Base-by-base conservation (phyloP, 2,888 invertebrate genomes). In the Anaspis maculata region DNA sequence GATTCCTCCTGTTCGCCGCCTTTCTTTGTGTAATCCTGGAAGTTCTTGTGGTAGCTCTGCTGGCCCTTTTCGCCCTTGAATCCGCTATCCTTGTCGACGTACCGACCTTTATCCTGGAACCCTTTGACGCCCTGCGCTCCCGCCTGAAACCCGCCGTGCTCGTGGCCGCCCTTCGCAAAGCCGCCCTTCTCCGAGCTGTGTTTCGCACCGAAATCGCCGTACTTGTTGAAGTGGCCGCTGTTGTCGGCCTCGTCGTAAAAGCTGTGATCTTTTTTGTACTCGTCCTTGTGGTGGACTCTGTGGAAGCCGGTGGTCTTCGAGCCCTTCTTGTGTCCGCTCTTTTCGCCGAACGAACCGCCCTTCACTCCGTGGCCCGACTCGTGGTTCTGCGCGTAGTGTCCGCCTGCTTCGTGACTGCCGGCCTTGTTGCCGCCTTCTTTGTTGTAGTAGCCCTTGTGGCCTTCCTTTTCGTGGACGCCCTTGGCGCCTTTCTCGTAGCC, bases 191-290 rank as follows among this genome's bases (percentile, higher is more conserved):
- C 69, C 1, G 71, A 64, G 1, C 67, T 68, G 40, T 76, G 73
- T 22, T 76, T 68, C 22, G 67, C 68, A 37, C 76, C 67, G 39
- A 68, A 66, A 41, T 70, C 68, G 1, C 72, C 77, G 54, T 79
- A 73, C 52, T 79, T 79, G 39, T 76, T 72, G 54, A 73, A 77
- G 54, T 77, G 72, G 1, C 80, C 82, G 28, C 71, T 73, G 30
- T 76, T 72, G 54, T 82, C 76, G 14, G 75, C 73, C 28, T 79
- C 79, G 51, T 83, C 83, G 57, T 83, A 83, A 65, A 83, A 83
- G 49, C 77, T 76, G 46, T 81, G 81, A 52, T 82, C 79, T 54
- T 83, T 83, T 60, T 83, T 81, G 69, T 74, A 83, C 59, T 84
- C 84, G 54, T 84, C 79, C 67, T 83, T 83, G 62, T 76, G 73